Conservation (phyloP, 2,888 invertebrate genomes). For the Erannis defoliaria region DNA sequence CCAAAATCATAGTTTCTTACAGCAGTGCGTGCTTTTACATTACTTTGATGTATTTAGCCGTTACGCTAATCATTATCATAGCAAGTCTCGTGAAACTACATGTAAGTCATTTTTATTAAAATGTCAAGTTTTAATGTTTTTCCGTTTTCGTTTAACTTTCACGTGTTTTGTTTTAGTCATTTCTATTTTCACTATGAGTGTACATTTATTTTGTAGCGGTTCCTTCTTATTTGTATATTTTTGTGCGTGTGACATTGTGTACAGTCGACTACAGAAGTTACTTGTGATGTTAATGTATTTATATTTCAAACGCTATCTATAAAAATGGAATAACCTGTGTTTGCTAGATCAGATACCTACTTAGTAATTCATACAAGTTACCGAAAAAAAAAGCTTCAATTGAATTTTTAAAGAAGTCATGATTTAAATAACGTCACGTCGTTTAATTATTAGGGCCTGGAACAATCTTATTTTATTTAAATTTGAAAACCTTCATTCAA, state of each 20-base stretch:
- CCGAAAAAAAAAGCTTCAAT: too few species aligned
- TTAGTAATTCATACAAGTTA: too few species aligned
- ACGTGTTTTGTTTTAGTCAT: constrained; percentile 5
- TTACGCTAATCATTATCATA: constrained; percentile 81
- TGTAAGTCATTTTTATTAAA: constrained; percentile 67
- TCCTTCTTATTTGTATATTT: neutral
- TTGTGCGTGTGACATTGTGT: constrained; percentile 8
- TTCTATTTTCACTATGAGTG: neutral
- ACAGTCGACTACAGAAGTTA: constrained; percentile 16
- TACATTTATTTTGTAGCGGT: neutral
- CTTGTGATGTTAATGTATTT: neutral
- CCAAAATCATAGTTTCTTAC: constrained; percentile 13
- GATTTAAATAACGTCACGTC: too few species aligned
- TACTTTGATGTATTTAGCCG: constrained; percentile 77
- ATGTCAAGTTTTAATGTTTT: constrained; percentile 7
- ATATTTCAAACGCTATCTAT: neutral
- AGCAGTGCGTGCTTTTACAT: constrained; percentile 45
- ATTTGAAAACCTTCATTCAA: too few species aligned
- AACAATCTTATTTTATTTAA: too few species aligned
- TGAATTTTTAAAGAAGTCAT: too few species aligned
- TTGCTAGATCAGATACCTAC: neutral
- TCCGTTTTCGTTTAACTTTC: neutral
- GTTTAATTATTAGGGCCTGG: too few species aligned
- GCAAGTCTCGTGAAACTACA: constrained; percentile 82
- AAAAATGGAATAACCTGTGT: neutral